These are phyloP conservation scores for Caenorhabditis wallacei DNA, from an alignment of 2,888 invertebrate genomes.

Conservation along the genomic window DNA sequence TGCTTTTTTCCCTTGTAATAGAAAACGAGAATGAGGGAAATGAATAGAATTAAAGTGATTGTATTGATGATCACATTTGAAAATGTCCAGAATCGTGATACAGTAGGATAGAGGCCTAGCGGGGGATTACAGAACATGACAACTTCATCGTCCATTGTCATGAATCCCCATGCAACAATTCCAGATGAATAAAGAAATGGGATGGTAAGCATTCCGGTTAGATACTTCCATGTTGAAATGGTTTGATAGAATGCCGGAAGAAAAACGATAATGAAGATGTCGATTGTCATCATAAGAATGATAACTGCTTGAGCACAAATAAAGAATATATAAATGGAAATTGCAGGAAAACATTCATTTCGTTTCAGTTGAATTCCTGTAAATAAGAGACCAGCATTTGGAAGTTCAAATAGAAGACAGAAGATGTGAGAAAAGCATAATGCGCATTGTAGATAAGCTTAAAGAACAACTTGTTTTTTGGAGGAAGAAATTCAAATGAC, in stretches of 20 bases:
- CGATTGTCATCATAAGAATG: constrained; percentile 59
- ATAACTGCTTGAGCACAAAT: constrained; percentile 60
- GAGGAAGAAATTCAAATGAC: too few species aligned
- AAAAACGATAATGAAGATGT: constrained; percentile 54
- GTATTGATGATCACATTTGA: constrained; percentile 48
- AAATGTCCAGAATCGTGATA: constrained; percentile 45
- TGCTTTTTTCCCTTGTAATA: constrained; percentile 52
- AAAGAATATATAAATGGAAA: constrained; percentile 61
- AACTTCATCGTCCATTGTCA: constrained; percentile 46
- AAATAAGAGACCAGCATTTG: constrained; percentile 53
- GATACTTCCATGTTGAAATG: constrained; percentile 38
- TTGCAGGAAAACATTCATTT: constrained; percentile 40
- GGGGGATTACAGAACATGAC: constrained; percentile 57
- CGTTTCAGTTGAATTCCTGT: constrained; percentile 48
- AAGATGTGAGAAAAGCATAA: constrained; percentile 46
- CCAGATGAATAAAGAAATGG: constrained; percentile 17
- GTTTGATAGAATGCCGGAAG: constrained; percentile 46
- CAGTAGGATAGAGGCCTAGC: constrained; percentile 35
- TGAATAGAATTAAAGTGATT: constrained; percentile 33
- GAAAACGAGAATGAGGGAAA: constrained; percentile 36
- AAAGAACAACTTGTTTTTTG: background rate
- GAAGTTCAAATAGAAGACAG: constrained; percentile 56
- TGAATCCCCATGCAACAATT: constrained; percentile 43
- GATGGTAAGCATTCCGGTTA: constrained; percentile 20
- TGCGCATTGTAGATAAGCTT: constrained; percentile 44